phyloP scores from a whole-genome alignment of 2,797 vertebrate genomes.

The Astyanax mexicanus region DNA sequence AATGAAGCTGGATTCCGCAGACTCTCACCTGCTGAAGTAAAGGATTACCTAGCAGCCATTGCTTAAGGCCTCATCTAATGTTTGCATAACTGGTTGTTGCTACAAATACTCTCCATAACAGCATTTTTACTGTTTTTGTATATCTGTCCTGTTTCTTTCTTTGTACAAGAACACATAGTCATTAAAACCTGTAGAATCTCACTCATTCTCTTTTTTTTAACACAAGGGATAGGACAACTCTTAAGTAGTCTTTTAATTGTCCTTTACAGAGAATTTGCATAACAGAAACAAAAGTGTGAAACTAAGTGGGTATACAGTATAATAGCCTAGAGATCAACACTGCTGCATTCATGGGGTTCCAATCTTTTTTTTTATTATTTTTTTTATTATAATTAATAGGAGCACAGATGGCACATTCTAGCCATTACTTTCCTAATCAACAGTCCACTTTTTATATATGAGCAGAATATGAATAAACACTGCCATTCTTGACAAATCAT shows the following conservation, averaged over 20 bases:
- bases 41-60: conserved; percentile 98
- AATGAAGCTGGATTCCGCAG: conserved; percentile 97
- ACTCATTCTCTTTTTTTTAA: not conserved
- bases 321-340: not conserved
- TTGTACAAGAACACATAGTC: conserved; percentile 36
- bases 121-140: conserved; percentile 48
- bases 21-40: conserved; percentile 96
- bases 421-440: too few species aligned
- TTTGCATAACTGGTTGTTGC: conserved; percentile 16
- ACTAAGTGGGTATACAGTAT: conserved; percentile 13
- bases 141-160: conserved; percentile 24
- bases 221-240: too few species aligned
- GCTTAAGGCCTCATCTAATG: conserved; percentile 72
- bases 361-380: too few species aligned
- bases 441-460: too few species aligned
- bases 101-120: conserved; percentile 4
- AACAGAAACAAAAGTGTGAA: not conserved
- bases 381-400: too few species aligned
- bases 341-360: not conserved
- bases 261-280: not conserved
- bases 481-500: too few species aligned
- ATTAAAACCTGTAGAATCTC: not conserved
- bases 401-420: too few species aligned
- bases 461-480: too few species aligned
- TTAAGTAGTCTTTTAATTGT: too few species aligned